Evolutionary conservation across 2,113 vertebrate genomes (phyloP), one percentile per base, ranked within the genome.

Genomic region (Cariama cristata): DNA sequence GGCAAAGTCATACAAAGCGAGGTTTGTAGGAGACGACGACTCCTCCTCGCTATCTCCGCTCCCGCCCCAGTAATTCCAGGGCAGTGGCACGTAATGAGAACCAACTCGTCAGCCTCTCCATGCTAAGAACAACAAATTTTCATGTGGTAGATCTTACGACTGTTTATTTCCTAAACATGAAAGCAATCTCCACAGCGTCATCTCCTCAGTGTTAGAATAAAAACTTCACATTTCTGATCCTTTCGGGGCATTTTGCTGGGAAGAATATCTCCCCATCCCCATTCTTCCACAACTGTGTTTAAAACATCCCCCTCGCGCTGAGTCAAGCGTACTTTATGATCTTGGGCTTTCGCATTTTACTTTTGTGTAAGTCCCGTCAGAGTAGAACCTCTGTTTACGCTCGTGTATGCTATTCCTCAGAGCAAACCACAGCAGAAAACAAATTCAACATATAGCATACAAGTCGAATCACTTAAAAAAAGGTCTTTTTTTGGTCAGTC

Each of bases 391-490:
- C 86, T 90, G 59, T 90, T 87, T 83, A 74, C 0, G 0, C 52
- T 71, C 13, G 0, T 4, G 10, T n/a, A 28, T 8, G 3, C 33
- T 38, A 47, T 27, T 96, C 90, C 79, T 87, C 62, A 66, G 81
- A 89, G 76, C 58, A 94, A 97, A 94, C 87, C 77, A 73, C 92
- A 75, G 89, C 82, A 91, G 69, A 87, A 80, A 94, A 86, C 47
- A 95, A 95, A 79, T 44, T 56, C 64, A 81, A 40, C 32, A 12
- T 24, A 82, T 14, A 75, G 71, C 40, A 30, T 22, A 69, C 35
- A 50, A 93, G 63, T 15, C 28, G 44, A 92, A 94, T n/a, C 62
- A 35, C 60, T 93, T 44, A 79, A 53, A 58, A 32, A 50, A 11
- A 14, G 12, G 24, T 5, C 12, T 73, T 88, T 67, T 86, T 82